phyloP scores from a whole-genome alignment of 2,797 vertebrate genomes.

The Danio choprae region DNA sequence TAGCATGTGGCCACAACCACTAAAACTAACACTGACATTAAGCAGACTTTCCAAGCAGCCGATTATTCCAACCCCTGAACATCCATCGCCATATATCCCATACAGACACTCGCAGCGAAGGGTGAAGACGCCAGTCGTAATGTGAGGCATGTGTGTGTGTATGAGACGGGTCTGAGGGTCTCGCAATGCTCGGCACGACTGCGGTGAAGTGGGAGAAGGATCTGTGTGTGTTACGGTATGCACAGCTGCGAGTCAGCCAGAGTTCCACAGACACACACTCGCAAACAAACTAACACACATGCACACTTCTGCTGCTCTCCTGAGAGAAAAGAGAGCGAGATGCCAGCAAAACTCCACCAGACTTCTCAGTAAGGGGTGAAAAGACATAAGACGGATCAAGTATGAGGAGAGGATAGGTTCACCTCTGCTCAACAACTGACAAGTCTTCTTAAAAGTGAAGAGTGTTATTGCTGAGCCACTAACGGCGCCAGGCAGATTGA shows the following conservation, averaged over 20 bases:
- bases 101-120: constrained; percentile 39
- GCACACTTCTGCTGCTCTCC: constrained; percentile 58
- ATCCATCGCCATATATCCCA: constrained; percentile 34
- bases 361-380: constrained; percentile 20
- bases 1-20: constrained; percentile 45
- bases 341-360: constrained; percentile 33
- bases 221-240: constrained; percentile 59
- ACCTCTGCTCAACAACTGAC: constrained; percentile 15
- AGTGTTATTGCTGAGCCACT: neutral
- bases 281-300: constrained; percentile 55
- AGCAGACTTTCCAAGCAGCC: constrained; percentile 32
- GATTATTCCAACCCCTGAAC: constrained; percentile 19
- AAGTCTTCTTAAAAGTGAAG: constrained; percentile 1
- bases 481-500: neutral
- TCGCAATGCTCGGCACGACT: constrained; percentile 48
- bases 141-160: constrained; percentile 69
- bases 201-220: constrained; percentile 47
- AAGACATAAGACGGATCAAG: constrained; percentile 11
- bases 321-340: constrained; percentile 64
- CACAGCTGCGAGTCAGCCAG: constrained; percentile 66
- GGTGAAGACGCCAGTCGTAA: constrained; percentile 69
- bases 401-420: constrained; percentile 22
- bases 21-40: constrained; percentile 44
- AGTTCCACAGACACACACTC: constrained; percentile 62
- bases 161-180: constrained; percentile 30